A percentile compares a stretch with the other conserved stretches of the same genome.
These are phyloP conservation scores for Heterodera schachtii DNA, from an alignment of 1,140 invertebrate species.

Conservation along the genomic window DNA sequence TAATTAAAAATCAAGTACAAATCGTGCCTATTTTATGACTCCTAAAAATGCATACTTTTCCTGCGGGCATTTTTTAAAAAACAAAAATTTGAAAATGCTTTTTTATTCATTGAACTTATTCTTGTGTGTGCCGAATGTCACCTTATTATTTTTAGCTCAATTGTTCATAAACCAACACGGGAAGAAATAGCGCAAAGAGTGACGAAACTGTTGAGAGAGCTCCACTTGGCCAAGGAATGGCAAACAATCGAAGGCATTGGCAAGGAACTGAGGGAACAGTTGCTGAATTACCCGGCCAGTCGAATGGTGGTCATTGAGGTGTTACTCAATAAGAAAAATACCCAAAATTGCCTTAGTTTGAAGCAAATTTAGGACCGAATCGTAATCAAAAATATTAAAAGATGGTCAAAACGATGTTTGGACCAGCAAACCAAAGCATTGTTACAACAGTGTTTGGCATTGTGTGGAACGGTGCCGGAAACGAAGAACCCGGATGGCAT, in stretches of 20 bases:
- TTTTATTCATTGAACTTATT: background rate
- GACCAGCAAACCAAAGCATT: background rate
- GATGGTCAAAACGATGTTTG: background rate
- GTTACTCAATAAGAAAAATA: background rate
- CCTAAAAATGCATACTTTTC: too few species aligned
- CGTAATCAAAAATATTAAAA: slow-evolving; percentile 3
- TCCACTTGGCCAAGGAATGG: slow-evolving; percentile 42
- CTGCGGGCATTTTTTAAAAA: too few species aligned
- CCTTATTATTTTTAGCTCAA: background rate
- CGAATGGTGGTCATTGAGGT: slow-evolving; percentile 45
- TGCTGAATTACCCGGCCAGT: slow-evolving; percentile 53
- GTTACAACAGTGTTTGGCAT: slow-evolving; percentile 68
- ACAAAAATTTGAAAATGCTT: too few species aligned
- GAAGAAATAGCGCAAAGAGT: slow-evolving; percentile 48
- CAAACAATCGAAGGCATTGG: slow-evolving; percentile 35
- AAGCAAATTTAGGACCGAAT: background rate
- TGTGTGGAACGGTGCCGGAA: slow-evolving; percentile 77
- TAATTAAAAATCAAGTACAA: too few species aligned
- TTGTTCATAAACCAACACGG: slow-evolving; percentile 38
- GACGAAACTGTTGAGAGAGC: slow-evolving; percentile 41
- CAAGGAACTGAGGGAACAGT: slow-evolving; percentile 49
- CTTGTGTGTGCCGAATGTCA: too few species aligned
- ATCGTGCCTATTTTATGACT: background rate
- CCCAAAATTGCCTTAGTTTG: background rate
- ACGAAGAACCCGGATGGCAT: slow-evolving; percentile 75